phyloP scores from a whole-genome alignment of 2,113 vertebrate genomes.

The Nematolebias whitei region DNA sequence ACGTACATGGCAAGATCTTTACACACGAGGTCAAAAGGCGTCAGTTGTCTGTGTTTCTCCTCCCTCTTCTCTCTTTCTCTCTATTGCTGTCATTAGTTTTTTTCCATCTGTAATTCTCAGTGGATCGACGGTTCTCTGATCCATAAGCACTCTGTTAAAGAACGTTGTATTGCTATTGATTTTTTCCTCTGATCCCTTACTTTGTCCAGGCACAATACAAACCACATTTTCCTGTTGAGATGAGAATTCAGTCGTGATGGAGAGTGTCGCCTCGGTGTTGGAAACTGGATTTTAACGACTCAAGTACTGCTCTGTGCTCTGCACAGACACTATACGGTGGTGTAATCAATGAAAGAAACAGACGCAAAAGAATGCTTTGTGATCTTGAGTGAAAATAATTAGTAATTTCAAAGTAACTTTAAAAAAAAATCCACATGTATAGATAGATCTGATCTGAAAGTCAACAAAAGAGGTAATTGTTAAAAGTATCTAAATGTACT shows the following conservation, averaged over 20 bases:
- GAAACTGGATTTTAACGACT: slow-evolving; percentile 70
- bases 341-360: slow-evolving; percentile 24
- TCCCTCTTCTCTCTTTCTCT: slow-evolving; percentile 9
- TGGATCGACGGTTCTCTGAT: slow-evolving; percentile 47
- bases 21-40: slow-evolving; percentile 44
- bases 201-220: slow-evolving; percentile 53
- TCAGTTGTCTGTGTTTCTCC: slow-evolving; percentile 23
- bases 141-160: slow-evolving; percentile 62
- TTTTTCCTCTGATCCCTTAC: slow-evolving; percentile 51
- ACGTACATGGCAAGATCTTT: slow-evolving; percentile 8
- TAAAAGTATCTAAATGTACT: not conserved
- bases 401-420: not conserved
- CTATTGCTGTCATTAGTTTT: slow-evolving; percentile 8
- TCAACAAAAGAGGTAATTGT: not conserved
- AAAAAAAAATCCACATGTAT: no score
- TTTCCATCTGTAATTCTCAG: slow-evolving; percentile 36
- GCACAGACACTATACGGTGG: slow-evolving; percentile 28
- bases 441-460: no score
- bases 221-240: slow-evolving; percentile 21
- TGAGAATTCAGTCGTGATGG: slow-evolving; percentile 43
- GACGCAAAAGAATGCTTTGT: slow-evolving; percentile 11
- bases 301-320: slow-evolving; percentile 37
- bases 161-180: slow-evolving; percentile 67
- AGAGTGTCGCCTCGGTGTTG: slow-evolving; percentile 37
- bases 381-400: not conserved